A percentile compares a stretch with the other conserved stretches of the same genome.
phyloP scores from a whole-genome alignment of 1,140 invertebrate genomes.

The Oedothorax gibbosus region DNA sequence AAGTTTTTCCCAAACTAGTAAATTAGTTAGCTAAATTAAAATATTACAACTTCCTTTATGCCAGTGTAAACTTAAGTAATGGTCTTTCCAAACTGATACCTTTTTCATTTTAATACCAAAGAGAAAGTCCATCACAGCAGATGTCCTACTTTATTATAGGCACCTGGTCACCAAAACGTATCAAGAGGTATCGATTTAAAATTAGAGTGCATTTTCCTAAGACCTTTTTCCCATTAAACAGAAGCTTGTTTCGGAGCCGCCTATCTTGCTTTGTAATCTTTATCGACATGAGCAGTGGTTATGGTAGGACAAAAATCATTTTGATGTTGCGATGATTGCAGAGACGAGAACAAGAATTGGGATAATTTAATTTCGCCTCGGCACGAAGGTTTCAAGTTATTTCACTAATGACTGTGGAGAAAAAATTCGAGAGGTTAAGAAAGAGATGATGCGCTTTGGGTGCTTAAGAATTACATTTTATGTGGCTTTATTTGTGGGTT shows the following conservation, averaged over 20 bases:
- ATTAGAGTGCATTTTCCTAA: neutral
- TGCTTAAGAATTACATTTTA: too few relatives aligned
- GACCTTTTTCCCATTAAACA: neutral
- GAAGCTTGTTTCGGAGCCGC: constrained; percentile 13
- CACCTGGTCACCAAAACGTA: neutral
- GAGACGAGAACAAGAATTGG: neutral
- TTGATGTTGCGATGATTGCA: constrained; percentile 4
- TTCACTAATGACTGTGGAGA: too few relatives aligned
- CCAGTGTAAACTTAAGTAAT: too few relatives aligned
- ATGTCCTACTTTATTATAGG: neutral
- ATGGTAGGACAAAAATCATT: neutral
- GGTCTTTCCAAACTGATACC: too few relatives aligned
- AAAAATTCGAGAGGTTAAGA: too few relatives aligned
- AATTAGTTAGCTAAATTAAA: too few relatives aligned
- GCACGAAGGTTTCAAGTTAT: neutral
- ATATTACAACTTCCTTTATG: too few relatives aligned
- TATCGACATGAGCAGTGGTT: neutral
- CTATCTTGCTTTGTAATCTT: constrained; percentile 19
- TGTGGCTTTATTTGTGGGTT: too few relatives aligned
- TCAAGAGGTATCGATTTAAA: constrained; percentile 6
- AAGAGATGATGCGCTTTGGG: too few relatives aligned
- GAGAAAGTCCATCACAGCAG: too few relatives aligned
- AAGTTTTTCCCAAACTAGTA: too few relatives aligned
- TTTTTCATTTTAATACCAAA: too few relatives aligned
- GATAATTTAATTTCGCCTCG: constrained; percentile 14